Base-by-base conservation (phyloP, 2,797 vertebrate species). In the Amniataba percoides region DNA sequence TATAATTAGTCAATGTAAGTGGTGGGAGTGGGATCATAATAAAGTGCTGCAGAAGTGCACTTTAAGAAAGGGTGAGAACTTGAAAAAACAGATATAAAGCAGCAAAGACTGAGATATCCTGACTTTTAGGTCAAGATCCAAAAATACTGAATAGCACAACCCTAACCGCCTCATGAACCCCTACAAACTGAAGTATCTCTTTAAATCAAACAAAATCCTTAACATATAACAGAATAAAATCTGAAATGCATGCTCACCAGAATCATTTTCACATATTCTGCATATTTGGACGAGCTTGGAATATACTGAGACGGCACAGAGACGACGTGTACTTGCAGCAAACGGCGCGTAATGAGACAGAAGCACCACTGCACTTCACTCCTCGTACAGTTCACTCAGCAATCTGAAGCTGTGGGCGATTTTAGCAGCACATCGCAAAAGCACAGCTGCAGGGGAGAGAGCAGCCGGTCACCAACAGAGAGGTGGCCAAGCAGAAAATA, bases 381-480 rank as follows among this genome's bases (percentile, higher is more conserved):
- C 19, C 57, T 2, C 51, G 18, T 58, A 14, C 57, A 43, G 62
- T 43, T 3, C 16, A 68, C 31, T 73, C 73, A 77, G 65, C 82
- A 74, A 59, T 66, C 55, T 64, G 81, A 55, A 21, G 46, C 81
- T 40, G 68, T 13, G 46, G 52, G 52, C 69, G 72, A 83, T 80
- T 80, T 31, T 68, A 75, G 13, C 57, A 31, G 68, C 69, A 51
- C 34, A 56, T 49, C 49, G 25, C n/a, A 49, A 55, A 55, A 59
- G 23, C 65, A 36, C 10, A 49, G 61, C 62, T 60, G 68, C 67
- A 60, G 49, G 63, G 53, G 13, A 68, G 40, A 25, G 12, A 61
- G 40, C 14, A 40, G 40, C 27, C 45, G 15, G 40, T 39, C 45
- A 19, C 63, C 56, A 42, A 31, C 73, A 62, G 70, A 62, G 59